Evolutionary conservation across 2,888 invertebrate species (phyloP).

Genomic region (Alcis repandata): DNA sequence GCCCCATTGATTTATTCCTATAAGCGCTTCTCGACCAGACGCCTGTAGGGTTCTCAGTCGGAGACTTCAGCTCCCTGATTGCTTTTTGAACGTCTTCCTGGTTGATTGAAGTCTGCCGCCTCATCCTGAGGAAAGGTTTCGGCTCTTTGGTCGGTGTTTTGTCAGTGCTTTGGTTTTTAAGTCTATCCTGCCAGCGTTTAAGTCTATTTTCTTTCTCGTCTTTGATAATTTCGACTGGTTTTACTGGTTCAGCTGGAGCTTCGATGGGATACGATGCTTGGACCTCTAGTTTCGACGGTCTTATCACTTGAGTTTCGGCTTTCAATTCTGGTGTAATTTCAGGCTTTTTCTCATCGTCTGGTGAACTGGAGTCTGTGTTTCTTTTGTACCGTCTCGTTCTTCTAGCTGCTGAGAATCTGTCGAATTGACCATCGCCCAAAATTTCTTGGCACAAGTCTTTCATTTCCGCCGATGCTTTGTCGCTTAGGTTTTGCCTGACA

Average conservation of each 20-base stretch:
- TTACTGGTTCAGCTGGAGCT: slow-evolving; percentile 69
- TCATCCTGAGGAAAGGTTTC: slow-evolving; percentile 81
- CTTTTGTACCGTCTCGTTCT: slow-evolving; percentile 93
- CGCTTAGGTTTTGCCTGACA: slow-evolving; percentile 57
- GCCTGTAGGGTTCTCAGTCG: slow-evolving; percentile 87
- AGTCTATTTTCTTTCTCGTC: slow-evolving; percentile 88
- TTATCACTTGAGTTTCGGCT: slow-evolving; percentile 84
- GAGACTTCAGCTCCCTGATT: slow-evolving; percentile 88
- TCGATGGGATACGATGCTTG: slow-evolving; percentile 84
- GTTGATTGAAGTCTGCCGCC: slow-evolving; percentile 90
- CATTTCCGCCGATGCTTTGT: slow-evolving; percentile 75
- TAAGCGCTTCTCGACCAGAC: slow-evolving; percentile 86
- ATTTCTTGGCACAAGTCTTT: slow-evolving; percentile 83
- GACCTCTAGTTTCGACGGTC: slow-evolving; percentile 83
- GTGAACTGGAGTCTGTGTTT: slow-evolving; percentile 86
- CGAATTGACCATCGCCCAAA: slow-evolving; percentile 93
- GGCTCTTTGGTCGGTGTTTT: slow-evolving; percentile 79
- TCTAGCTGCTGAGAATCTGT: slow-evolving; percentile 93
- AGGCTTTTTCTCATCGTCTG: slow-evolving; percentile 85
- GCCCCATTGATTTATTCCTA: slow-evolving; percentile 67
- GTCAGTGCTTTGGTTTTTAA: slow-evolving; percentile 86
- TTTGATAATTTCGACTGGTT: slow-evolving; percentile 70
- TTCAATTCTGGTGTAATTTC: slow-evolving; percentile 75
- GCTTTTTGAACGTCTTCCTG: slow-evolving; percentile 90
- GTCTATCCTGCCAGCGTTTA: slow-evolving; percentile 90